Conservation (phyloP, 2,888 invertebrate genomes). For the Mythimna loreyi region DNA sequence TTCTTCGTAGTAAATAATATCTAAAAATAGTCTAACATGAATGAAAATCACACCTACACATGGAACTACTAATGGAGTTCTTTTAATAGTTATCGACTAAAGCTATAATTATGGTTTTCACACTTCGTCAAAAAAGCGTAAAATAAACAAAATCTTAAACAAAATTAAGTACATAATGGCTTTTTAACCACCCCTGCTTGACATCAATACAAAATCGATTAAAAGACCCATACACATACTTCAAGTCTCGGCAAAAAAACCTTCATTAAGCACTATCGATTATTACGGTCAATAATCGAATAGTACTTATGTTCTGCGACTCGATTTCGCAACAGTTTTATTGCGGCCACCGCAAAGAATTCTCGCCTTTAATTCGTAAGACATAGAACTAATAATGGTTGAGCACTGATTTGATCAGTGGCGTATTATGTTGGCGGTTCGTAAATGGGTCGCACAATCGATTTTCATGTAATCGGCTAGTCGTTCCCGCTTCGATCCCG, state of each 20-base stretch:
- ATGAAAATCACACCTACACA: neutral
- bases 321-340: conserved; percentile 52
- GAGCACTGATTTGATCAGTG: conserved; percentile 59
- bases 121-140: neutral
- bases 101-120: neutral
- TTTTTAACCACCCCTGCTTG: conserved; percentile 41
- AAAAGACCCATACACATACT: conserved; percentile 48
- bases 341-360: conserved; percentile 25
- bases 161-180: conserved; percentile 39
- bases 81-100: neutral
- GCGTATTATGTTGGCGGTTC: conserved; percentile 65
- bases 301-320: conserved; percentile 55
- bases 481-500: conserved; percentile 63
- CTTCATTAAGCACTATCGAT: conserved; percentile 61
- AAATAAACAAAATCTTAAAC: conserved; percentile 11
- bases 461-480: conserved; percentile 71
- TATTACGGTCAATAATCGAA: conserved; percentile 63
- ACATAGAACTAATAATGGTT: conserved; percentile 42
- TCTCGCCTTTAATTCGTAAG: conserved; percentile 36
- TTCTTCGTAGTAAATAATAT: neutral
- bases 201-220: conserved; percentile 53
- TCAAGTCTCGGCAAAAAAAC: conserved; percentile 55
- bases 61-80: neutral
- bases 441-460: conserved; percentile 73
- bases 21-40: neutral